Conservation (phyloP, 2,113 vertebrate species). For the Enhydra lutris region DNA sequence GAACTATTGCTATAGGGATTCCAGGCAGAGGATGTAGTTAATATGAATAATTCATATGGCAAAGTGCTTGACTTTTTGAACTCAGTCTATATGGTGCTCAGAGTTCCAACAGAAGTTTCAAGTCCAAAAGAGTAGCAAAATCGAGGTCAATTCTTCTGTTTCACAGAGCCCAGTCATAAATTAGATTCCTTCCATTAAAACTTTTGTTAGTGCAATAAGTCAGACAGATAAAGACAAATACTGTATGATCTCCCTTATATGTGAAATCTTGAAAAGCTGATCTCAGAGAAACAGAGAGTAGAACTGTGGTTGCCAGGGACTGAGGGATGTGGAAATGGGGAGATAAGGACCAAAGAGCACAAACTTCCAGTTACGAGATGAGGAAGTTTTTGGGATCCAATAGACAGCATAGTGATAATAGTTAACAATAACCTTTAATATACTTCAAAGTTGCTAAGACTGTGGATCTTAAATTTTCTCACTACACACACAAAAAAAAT, state of each 20-base stretch:
- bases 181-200: neutral
- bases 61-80: slow-evolving; percentile 39
- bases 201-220: neutral
- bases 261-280: neutral
- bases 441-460: neutral
- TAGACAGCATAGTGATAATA: neutral
- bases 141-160: neutral
- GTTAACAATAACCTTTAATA: neutral
- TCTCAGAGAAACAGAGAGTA: neutral
- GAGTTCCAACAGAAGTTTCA: neutral
- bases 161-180: neutral
- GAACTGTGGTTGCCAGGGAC: neutral
- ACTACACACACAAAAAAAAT: neutral
- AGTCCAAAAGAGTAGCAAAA: neutral
- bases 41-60: slow-evolving; percentile 39
- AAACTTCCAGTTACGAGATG: neutral
- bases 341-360: neutral
- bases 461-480: neutral
- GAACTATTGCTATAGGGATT: neutral
- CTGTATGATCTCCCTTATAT: neutral
- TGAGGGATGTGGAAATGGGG: neutral
- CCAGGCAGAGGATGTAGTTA: neutral
- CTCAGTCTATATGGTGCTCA: neutral
- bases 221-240: neutral
- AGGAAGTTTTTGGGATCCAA: neutral